phyloP scores from a whole-genome alignment of 1,140 invertebrate genomes.

The Medauroidea extradentata region DNA sequence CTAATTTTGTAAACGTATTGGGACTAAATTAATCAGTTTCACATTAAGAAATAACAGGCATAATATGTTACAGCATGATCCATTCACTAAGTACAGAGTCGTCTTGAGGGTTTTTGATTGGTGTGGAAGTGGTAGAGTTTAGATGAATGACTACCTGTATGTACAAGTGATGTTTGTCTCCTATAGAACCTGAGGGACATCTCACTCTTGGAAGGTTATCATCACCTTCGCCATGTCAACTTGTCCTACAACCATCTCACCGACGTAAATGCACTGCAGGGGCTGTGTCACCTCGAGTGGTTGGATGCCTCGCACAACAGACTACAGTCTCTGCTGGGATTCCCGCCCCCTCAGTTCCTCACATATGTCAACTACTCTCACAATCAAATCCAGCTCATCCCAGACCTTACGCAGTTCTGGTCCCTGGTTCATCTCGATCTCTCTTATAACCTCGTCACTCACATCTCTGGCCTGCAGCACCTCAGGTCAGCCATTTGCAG shows the following conservation, averaged over 20 bases:
- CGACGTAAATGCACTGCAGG: background rate
- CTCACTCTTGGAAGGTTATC: background rate
- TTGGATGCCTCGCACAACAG: constrained; percentile 1
- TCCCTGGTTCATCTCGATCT: background rate
- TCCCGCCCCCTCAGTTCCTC: background rate
- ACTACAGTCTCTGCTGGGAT: background rate
- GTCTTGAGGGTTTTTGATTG: too few species aligned
- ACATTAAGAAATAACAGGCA: too few species aligned
- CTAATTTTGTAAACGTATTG: too few species aligned
- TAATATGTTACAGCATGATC: too few species aligned
- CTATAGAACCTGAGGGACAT: background rate
- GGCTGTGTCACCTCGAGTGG: background rate
- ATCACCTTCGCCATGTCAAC: background rate
- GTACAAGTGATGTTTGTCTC: background rate
- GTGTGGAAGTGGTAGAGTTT: too few species aligned
- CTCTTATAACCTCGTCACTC: background rate
- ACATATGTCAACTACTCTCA: constrained; percentile 4
- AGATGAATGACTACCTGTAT: too few species aligned
- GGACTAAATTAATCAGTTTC: too few species aligned
- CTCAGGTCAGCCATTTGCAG: background rate
- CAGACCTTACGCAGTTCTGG: constrained; percentile 2
- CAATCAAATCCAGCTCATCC: background rate
- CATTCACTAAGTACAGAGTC: too few species aligned
- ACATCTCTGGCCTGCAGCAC: constrained; percentile 1
- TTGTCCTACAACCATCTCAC: background rate